Base-by-base conservation (phyloP, 2,888 invertebrate genomes). In the Branchellion lobata region DNA sequence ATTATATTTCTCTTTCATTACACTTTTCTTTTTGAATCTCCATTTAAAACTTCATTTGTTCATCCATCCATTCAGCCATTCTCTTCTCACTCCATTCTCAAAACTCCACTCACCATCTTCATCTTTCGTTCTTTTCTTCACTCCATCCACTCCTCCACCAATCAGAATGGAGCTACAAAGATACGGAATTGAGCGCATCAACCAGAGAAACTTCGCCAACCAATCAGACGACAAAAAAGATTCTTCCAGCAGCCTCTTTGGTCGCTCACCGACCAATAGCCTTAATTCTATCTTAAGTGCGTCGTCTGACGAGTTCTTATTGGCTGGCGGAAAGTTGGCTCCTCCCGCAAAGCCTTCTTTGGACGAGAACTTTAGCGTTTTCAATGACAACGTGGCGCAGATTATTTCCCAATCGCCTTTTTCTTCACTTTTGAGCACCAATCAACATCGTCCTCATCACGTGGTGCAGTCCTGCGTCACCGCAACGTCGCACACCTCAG, bases 201-300 rank as follows among this genome's bases (percentile, higher is more conserved):
- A 75, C 21, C n/a, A 27, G 24, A n/a, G 40, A 18, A 33, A 27
- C 14, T n/a, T n/a, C 18, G 27, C 27, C 29, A 34, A 51, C 34
- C 77, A 51, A 24, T 77, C 65, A 31, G 34, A 77, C 14, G 47
- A 24, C 53, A 40, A n/a, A 24, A 61, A n/a, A n/a, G 27, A 47
- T n/a, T n/a, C n/a, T n/a, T n/a, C n/a, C n/a, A n/a, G n/a, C 69
- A 76, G 85, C 31, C 85, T 85, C 1, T 81, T 84, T 24, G 85
- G 84, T 82, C 83, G 82, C 61, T 86, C 85, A 11, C 85, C 93
- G 84, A 92, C 92, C 79, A 93, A 94, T 78, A 95, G 94, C 84
- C 89, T 94, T 84, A 94, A 94, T 87, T 95, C 94, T 0, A 93
- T 94, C 87, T 89, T 94, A 84, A 94, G 94, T 88, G 92, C 92